These are phyloP conservation scores for Seladonia tumulorum DNA, from an alignment of 2,888 invertebrate species.

Conservation along the genomic window DNA sequence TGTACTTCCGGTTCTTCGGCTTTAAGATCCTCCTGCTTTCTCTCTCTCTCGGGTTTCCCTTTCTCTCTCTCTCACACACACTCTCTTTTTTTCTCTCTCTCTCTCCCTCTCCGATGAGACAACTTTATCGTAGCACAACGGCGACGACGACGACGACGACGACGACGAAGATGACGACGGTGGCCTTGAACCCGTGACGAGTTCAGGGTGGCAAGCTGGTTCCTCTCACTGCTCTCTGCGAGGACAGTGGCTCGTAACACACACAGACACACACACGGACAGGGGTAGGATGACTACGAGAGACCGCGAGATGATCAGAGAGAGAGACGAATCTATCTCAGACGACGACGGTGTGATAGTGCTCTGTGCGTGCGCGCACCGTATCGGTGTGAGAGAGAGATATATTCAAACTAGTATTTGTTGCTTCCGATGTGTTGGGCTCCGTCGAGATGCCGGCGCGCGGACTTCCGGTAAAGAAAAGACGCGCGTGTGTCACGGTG, in stretches of 20 bases:
- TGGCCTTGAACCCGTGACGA: constrained; percentile 55
- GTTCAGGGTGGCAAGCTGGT: constrained; percentile 38
- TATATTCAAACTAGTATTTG: background rate
- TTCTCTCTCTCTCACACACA: background rate
- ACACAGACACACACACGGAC: constrained; percentile 66
- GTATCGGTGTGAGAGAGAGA: background rate
- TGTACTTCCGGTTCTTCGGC: background rate
- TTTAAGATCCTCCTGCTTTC: constrained; percentile 1
- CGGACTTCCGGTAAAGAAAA: background rate
- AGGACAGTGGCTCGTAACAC: constrained; percentile 54
- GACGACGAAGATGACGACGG: constrained; percentile 31
- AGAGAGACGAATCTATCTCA: background rate
- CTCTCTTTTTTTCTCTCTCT: background rate
- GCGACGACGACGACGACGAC: constrained; percentile 34
- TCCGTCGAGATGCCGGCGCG: background rate
- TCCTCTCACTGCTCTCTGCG: constrained; percentile 29
- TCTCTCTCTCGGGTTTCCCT: background rate
- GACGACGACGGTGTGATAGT: too few relatives aligned
- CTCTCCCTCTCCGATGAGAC: background rate
- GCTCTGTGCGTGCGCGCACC: background rate
- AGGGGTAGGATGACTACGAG: constrained; percentile 20
- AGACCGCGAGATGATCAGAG: constrained; percentile 2
- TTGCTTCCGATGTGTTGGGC: background rate
- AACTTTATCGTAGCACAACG: constrained; percentile 15
- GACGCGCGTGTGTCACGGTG: background rate